Evolutionary conservation across 2,797 vertebrate species (phyloP), one percentile per base, ranked within the genome.

Genomic region (Acrossocheilus fasciatus): DNA sequence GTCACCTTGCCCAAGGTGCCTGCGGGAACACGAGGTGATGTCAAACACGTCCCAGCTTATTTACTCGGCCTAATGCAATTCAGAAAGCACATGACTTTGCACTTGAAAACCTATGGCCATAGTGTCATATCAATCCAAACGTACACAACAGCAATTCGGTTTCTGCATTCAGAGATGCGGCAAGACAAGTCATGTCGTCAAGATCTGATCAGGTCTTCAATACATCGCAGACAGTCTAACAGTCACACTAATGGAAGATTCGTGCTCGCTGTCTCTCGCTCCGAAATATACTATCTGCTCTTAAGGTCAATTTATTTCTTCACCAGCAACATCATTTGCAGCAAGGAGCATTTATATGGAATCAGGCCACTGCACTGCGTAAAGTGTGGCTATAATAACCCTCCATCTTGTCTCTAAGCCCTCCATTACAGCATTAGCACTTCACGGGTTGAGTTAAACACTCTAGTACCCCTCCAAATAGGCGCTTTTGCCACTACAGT

Each of bases 361-460:
- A 84, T 85, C 81, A 36, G 59, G 68, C 57, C 73, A 79, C 68
- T 83, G 88, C 82, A 47, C 82, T 88, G 73, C 89, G 69, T 74
- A 89, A 90, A 80, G 45, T 34, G 64, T 87, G 73, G 41, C 88
- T 79, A 85, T 87, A 87, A 87, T 88, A 90, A 81, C 87, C 86
- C 73, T 90, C 89, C 84, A 89, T 90, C 90, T 85, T 85, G 87
- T 84, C 84, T 64, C 84, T 43, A 89, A 80, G 80, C 54, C 81
- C 87, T 85, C 69, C 66, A 90, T 91, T 91, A 87, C 62, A 85
- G 86, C 84, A 92, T 91, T 90, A 90, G 84, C 83, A 66, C 86
- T 84, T 54, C 69, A 72, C 39, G 50, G 66, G 34, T 82, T 50
- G 85, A 86, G 88, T 82, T 84, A 89, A 91, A 91, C 81, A 82